Base-by-base conservation (phyloP, 1,140 invertebrate species). In the Sinella curviseta region DNA sequence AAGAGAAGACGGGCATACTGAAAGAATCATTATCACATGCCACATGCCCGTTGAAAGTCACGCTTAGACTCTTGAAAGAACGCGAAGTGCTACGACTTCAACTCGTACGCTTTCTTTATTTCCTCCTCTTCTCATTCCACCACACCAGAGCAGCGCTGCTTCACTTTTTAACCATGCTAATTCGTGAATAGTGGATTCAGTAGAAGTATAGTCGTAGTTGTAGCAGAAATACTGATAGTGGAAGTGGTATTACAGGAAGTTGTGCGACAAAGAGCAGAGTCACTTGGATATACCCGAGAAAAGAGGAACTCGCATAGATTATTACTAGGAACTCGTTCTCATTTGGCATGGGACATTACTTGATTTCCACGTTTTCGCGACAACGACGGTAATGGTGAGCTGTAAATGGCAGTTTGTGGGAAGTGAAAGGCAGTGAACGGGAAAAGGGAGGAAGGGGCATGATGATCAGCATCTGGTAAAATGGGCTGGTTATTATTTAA, bases 311-410 rank as follows among this genome's bases (percentile, higher is more conserved):
- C 4, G 17, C 4, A 48, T 48, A 48, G 17, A 48, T 8, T 48
- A 48, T 48, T 8, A 17, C 39, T 48, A 48, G 4, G 39, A 4
- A 48, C 24, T 12, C 24, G 24, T 14, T 60, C 14, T 60, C 55
- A 60, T 60, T 60, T 60, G 55, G 55, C 55, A 60, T 26, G 55
- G 55, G 55, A 60, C 55, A 60, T 60, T 60, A 60, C 55, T 24
- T 24, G 24, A 60, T 60, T 24, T 60, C 55, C 55, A 8, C 55
- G 55, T 60, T 60, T 60, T n/a, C n/a, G n/a, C n/a, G n/a, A n/a
- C n/a, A n/a, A n/a, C n/a, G n/a, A n/a, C n/a, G n/a, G 55, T 60
- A 24, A 60, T 24, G 55, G 55, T 60, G 55, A 60, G 55, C 55
- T 60, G 55, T 60, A 60, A 60, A 60, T 60, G 55, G 55, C 55